A percentile compares a stretch with the other conserved stretches of the same genome.
These are phyloP conservation scores for Glyphotaelius pellucidus DNA, from an alignment of 2,888 invertebrate genomes.

Conservation along the genomic window DNA sequence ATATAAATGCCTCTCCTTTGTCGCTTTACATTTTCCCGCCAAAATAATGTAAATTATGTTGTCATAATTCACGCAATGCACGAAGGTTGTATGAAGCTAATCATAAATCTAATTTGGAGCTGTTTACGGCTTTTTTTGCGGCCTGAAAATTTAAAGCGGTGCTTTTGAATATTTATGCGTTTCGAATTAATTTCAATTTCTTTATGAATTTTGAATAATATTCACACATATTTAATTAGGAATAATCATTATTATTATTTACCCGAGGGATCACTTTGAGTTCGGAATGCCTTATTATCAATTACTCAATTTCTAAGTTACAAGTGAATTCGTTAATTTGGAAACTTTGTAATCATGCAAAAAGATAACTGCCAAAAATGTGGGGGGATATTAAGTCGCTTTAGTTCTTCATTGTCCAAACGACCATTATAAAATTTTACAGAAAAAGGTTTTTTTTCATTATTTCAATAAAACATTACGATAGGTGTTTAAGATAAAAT, in stretches of 20 bases:
- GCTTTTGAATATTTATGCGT: not conserved
- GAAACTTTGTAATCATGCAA: too few relatives aligned
- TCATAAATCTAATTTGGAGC: conserved; percentile 48
- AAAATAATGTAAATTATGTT: conserved; percentile 19
- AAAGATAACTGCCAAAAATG: too few relatives aligned
- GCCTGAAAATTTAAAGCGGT: not conserved
- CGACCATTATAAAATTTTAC: too few relatives aligned
- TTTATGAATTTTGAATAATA: not conserved
- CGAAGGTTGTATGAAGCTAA: conserved; percentile 26
- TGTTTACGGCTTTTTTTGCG: conserved; percentile 43
- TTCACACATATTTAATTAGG: not conserved
- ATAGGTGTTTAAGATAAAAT: too few relatives aligned
- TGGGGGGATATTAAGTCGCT: too few relatives aligned
- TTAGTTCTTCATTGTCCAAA: too few relatives aligned
- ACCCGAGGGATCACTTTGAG: too few relatives aligned
- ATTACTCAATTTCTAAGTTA: too few relatives aligned
- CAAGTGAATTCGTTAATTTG: too few relatives aligned
- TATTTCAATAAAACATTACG: too few relatives aligned
- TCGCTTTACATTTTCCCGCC: conserved; percentile 24
- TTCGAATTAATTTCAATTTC: not conserved
- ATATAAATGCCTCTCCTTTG: conserved; percentile 8
- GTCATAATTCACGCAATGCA: conserved; percentile 40
- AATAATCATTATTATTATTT: not conserved
- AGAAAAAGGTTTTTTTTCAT: too few relatives aligned
- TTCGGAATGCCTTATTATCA: too few relatives aligned